These are phyloP conservation scores for Melanotaenia trifasciata DNA, from an alignment of 2,797 vertebrate species.

Conservation along the genomic window DNA sequence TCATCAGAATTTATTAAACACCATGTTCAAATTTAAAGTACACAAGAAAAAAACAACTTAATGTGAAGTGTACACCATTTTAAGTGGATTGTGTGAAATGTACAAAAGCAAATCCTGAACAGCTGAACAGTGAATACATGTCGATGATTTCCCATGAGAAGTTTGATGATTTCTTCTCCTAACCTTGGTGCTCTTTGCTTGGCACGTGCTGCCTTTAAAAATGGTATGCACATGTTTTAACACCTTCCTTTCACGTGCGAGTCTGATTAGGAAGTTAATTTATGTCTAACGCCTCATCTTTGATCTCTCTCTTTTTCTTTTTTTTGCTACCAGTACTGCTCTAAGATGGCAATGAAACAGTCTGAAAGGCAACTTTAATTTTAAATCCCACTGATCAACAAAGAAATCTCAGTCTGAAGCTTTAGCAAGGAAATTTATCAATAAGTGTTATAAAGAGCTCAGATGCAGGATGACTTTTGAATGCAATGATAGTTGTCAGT, in stretches of 20 bases:
- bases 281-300: slow-evolving; percentile 20
- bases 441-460: slow-evolving; percentile 4
- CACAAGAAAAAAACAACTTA: too few relatives aligned
- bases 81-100: too few relatives aligned
- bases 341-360: not conserved
- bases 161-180: slow-evolving; percentile 26
- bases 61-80: too few relatives aligned
- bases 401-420: not conserved
- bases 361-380: slow-evolving; percentile 1
- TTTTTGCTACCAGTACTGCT: not conserved
- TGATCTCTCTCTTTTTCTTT: slow-evolving; percentile 18
- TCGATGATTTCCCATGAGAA: slow-evolving; percentile 14
- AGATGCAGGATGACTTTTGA: slow-evolving; percentile 2
- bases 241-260: slow-evolving; percentile 52
- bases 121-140: not conserved
- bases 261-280: slow-evolving; percentile 43
- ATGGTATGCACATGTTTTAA: slow-evolving; percentile 44
- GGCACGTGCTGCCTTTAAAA: slow-evolving; percentile 51
- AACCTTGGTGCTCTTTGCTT: slow-evolving; percentile 42
- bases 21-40: too few relatives aligned
- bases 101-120: not conserved
- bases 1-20: too few relatives aligned
- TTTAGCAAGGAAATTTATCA: not conserved
- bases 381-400: not conserved
- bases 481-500: not conserved